These are phyloP conservation scores for Cryptotis parvus DNA, from an alignment of 2,113 vertebrate species.

Conservation along the genomic window DNA sequence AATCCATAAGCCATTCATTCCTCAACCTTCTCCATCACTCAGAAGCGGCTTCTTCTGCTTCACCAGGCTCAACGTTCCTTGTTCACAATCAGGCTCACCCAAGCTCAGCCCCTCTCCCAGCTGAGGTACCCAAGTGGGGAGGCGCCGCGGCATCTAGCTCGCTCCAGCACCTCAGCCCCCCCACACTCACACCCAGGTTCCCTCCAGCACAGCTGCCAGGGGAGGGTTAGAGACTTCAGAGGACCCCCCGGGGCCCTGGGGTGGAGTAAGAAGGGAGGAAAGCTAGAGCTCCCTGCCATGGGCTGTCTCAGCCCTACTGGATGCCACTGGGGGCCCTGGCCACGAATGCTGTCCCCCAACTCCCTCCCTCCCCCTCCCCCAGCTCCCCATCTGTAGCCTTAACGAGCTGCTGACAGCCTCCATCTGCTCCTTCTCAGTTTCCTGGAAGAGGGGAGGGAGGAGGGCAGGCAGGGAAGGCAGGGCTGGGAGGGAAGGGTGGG, in stretches of 20 bases:
- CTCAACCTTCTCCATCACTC: not conserved
- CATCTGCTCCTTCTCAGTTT: slow-evolving; percentile 52
- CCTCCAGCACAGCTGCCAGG: not conserved
- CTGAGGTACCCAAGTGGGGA: no score
- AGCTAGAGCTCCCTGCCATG: not conserved
- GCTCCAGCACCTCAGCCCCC: not conserved
- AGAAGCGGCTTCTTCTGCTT: not conserved
- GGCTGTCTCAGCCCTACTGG: not conserved
- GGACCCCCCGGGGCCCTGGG: not conserved
- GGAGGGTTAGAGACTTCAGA: not conserved
- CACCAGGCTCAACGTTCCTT: not conserved
- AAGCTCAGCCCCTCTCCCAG: not conserved
- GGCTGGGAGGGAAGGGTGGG: not conserved
- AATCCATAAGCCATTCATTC: not conserved
- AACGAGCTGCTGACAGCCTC: slow-evolving; percentile 33
- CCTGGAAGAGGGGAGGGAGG: slow-evolving; percentile 26
- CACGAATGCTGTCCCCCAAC: not conserved
- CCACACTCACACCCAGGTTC: not conserved
- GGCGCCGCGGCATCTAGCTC: not conserved
- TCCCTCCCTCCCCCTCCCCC: not conserved
- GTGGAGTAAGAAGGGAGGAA: not conserved
- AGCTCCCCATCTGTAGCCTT: slow-evolving; percentile 52
- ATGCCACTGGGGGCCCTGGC: not conserved
- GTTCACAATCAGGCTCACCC: no score
- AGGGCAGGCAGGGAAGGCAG: not conserved